Conservation (phyloP, 2,113 vertebrate species). For the Ursus arctos region DNA sequence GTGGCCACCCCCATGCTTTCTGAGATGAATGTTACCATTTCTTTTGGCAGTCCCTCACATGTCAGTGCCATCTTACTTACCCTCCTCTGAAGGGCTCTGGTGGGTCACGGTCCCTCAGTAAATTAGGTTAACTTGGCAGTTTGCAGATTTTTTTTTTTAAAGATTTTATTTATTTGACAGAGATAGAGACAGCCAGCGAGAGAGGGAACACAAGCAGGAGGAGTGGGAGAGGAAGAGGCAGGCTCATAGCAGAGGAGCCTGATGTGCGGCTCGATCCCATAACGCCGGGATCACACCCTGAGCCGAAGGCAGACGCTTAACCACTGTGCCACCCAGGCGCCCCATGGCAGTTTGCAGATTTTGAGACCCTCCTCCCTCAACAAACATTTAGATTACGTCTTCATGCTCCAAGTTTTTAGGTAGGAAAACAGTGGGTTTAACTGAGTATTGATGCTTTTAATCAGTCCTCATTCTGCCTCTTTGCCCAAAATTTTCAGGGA, state of each 20-base stretch:
- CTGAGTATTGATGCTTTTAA: neutral
- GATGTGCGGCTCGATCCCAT: too few relatives aligned
- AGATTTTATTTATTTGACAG: too few relatives aligned
- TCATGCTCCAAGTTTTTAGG: neutral
- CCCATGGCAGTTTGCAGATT: neutral
- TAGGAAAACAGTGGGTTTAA: constrained; percentile 4
- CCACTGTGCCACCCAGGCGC: too few relatives aligned
- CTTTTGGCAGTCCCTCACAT: neutral
- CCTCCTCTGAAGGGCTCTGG: neutral
- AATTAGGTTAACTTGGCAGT: neutral
- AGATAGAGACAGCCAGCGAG: too few relatives aligned
- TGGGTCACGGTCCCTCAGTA: neutral
- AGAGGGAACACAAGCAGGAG: too few relatives aligned
- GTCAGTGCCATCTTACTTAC: neutral
- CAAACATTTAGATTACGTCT: neutral
- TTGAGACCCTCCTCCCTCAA: neutral
- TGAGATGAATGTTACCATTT: neutral
- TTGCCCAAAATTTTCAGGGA: neutral
- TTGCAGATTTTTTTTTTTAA: neutral
- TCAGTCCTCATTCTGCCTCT: neutral
- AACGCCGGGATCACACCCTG: too few relatives aligned
- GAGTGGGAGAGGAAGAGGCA: too few relatives aligned
- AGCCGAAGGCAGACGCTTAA: too few relatives aligned
- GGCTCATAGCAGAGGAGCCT: too few relatives aligned
- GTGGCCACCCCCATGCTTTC: neutral